These are phyloP conservation scores for Rallus crepitans DNA, from an alignment of 2,797 vertebrate genomes.

Conservation along the genomic window DNA sequence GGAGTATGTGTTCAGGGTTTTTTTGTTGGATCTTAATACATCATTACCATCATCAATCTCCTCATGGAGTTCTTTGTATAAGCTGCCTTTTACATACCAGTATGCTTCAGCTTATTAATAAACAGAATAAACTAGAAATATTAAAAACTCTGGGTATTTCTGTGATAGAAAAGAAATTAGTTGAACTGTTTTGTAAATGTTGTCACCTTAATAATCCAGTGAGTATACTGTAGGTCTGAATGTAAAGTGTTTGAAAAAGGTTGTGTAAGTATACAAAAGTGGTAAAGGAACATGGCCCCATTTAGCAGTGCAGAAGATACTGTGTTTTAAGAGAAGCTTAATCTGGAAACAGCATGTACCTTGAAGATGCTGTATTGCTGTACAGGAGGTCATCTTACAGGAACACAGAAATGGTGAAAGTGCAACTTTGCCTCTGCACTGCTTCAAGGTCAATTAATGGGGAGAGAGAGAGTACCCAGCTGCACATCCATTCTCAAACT, in stretches of 20 bases:
- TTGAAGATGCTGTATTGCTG: neutral
- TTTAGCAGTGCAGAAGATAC: neutral
- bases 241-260: neutral
- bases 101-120: neutral
- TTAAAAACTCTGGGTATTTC: neutral
- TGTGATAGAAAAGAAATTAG: neutral
- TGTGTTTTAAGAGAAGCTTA: neutral
- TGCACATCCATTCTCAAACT: neutral
- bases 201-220: neutral
- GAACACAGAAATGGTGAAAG: conserved; percentile 17
- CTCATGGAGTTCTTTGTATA: neutral
- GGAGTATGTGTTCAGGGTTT: neutral
- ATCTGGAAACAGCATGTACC: neutral
- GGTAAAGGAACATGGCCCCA: neutral
- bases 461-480: neutral
- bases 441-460: conserved; percentile 56
- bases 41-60: neutral
- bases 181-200: neutral
- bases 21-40: neutral
- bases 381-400: conserved; percentile 46
- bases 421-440: conserved; percentile 49
- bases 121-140: neutral
- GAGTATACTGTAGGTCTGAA: neutral
- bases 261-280: neutral
- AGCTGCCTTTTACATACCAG: neutral